Base-by-base conservation (phyloP, 2,888 invertebrate genomes). In the Pyrocoelia pectoralis region DNA sequence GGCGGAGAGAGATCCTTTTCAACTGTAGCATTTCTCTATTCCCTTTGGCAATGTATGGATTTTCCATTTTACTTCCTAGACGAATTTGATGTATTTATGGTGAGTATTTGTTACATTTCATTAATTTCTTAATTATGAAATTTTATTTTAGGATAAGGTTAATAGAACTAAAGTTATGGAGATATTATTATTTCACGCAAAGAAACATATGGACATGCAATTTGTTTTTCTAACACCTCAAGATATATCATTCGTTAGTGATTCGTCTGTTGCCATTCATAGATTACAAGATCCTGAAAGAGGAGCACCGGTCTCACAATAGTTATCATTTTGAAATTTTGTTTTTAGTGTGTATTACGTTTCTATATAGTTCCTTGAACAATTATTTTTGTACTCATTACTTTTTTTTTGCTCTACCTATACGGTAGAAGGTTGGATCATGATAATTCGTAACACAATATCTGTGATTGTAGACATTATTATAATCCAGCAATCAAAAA, bases 1-100 rank as follows among this genome's bases (percentile, higher is more conserved):
- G 98, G 98, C 38, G 98, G 98, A 3, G 98, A 98, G 83, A 87
- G 96, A 59, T 96, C 96, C 1, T 98, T 93, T 83, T 90, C 95
- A n/a, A 98, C 97, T 0, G 93, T 97, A 8, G 94, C 95, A 29
- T 94, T 98, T 80, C 87, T 98, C 69, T 88, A 97, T 81, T 88
- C 97, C 24, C 85, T 98, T 28, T 98, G 98, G 98, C 91, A 94
- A 63, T 91, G 92, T 69, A 92, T 95, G 75, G 90, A 93, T 75
- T 88, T 94, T 74, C 98, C 98, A 0, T 97, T 98, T 82, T 92
- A 92, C 84, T 90, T 96, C 80, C 84, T 98, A 72, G 98, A 98
- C 80, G 98, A 98, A 84, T 98, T 97, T 78, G 97, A 98, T 77
- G 96, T 98, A 0, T 98, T 94, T 78, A 97, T 98, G 92, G 96